Base-by-base conservation (phyloP, 2,113 vertebrate species). In the Fregetta grallaria region DNA sequence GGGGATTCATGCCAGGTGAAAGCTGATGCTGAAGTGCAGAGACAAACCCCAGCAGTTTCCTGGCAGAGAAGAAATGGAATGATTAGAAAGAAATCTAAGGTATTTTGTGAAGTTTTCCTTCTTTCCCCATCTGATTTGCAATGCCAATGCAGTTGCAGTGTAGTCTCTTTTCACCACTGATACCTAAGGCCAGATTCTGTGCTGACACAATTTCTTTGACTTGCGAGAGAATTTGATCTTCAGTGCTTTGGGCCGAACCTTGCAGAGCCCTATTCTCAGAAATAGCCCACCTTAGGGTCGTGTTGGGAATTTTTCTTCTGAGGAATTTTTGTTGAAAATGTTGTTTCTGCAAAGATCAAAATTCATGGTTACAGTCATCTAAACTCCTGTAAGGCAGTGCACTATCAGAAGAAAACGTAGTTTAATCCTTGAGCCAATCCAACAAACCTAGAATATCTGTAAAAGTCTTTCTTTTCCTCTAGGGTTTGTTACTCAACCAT, bases 211-310 rank as follows among this genome's bases (percentile, higher is more conserved):
- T 96, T 96, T 92, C 94, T 95, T 96, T 91, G 92, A 96, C 76
- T 96, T 96, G 88, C 96, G 96, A 97, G 88, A 81, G 94, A 89
- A 97, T 93, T 84, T 95, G 91, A 97, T 97, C 92, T 95, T 97
- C 80, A 89, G 49, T 0, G 91, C 97, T 97, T 61, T 94, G 83
- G 92, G 96, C 91, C 92, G 96, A 92, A 94, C 80, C 73, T 91
- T 78, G 56, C 73, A 81, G 29, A 94, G 53, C 49, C 83, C n/a
- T 89, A 83, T 72, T 84, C 76, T 88, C 86, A 73, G 79, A 91
- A 86, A 81, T 6, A 95, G 63, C 50, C 76, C 91, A 94, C 83
- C 75, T 80, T 89, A 92, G 92, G 83, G 73, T 90, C 86, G 87
- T 77, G 79, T 32, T 72, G 76, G 56, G 83, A 84, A 62, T 89